Evolutionary conservation across 2,113 vertebrate species (phyloP), one percentile per base, ranked within the genome.

Genomic region (Platycercus adscitus): DNA sequence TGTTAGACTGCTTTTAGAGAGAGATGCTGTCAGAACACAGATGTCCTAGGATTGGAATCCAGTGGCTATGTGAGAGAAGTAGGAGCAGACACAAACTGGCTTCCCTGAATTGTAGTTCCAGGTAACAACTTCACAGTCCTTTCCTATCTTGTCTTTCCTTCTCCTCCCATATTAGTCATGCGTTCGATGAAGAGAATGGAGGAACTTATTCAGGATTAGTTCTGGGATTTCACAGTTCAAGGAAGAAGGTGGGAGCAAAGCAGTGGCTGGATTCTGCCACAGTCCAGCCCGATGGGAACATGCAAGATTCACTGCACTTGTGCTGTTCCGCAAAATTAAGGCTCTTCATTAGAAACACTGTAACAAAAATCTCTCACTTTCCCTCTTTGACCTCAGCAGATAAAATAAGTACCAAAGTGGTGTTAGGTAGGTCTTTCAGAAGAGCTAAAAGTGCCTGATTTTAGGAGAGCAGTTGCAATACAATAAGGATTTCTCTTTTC

Each of bases 1-100:
- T 19, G 9, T 49, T 49, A 85, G n/a, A 39, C 23, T 94, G n/a
- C 39, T 87, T 89, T 79, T 75, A 56, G 70, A 85, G 58, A 73
- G 52, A 31, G 25, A 11, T 39, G 13, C 21, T n/a, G 3, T 64
- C 13, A 2, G 15, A 46, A 33, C n/a, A 29, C 37, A n/a, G 16
- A 9, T 75, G 20, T 44, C 90, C 6, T 56, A 25, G 41, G n/a
- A 9, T 47, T 63, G 52, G 35, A 66, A 72, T 60, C 39, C 49
- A 49, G 25, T 3, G 2, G 7, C 43, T 92, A 18, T 0, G 0
- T 5, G 6, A 43, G 31, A 60, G 61, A 81, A 86, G 50, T 2
- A 47, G 37, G 5, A 11, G 8, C 49, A 80, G 28, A 47, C 31
- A 61, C 69, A 43, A 82, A 61, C 8, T 8, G 17, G 1, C 11